Percentiles rank a stretch among this genome's conserved stretches.
Evolutionary conservation across 2,797 vertebrate species (phyloP).

Genomic region (Alauda arvensis): DNA sequence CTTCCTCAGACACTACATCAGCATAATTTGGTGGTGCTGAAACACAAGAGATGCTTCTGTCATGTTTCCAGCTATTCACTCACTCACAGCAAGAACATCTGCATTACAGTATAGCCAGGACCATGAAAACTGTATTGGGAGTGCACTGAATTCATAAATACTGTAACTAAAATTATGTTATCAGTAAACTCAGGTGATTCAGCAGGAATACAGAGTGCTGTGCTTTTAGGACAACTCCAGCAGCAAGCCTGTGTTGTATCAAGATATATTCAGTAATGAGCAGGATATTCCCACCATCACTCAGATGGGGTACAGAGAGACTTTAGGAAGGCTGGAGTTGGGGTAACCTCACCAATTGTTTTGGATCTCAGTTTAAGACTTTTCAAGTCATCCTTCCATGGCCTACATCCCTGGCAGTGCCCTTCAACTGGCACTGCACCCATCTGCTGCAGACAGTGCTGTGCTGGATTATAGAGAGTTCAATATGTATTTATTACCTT

Average conservation of each 20-base stretch:
- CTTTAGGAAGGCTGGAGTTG: neutral
- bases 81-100: neutral
- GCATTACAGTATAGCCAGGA: neutral
- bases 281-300: neutral
- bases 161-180: neutral
- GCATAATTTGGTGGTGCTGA: conserved; percentile 82
- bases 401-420: neutral
- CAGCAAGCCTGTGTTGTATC: neutral
- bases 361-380: neutral
- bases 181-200: neutral
- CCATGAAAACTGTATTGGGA: neutral
- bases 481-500: conserved; percentile 70
- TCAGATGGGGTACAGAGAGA: neutral
- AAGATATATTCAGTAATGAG: neutral
- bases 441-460: neutral
- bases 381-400: neutral
- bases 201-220: neutral
- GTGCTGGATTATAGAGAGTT: neutral
- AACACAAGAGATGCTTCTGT: neutral
- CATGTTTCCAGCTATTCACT: neutral
- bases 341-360: neutral
- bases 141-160: neutral
- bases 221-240: neutral
- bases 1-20: conserved; percentile 79
- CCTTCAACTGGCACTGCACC: neutral